Conservation (phyloP, 2,888 invertebrate species). For the Hypsopygia costalis region DNA sequence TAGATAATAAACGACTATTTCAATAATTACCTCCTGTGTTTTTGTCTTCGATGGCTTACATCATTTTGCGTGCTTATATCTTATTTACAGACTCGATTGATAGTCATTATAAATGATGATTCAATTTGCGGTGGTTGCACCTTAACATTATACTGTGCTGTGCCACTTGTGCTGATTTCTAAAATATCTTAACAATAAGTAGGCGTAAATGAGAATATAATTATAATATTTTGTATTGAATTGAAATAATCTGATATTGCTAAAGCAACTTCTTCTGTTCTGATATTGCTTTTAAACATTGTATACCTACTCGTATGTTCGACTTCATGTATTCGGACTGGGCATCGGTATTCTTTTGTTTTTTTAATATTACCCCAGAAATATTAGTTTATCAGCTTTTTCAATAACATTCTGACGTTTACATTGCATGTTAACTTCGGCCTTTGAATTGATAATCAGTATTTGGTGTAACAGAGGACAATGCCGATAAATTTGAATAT, state of each 20-base stretch:
- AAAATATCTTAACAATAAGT: conserved; percentile 3
- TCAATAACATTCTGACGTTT: neutral
- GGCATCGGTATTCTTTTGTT: too few species aligned
- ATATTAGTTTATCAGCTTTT: too few species aligned
- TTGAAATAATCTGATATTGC: too few species aligned
- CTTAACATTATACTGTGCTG: conserved; percentile 11
- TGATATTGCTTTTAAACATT: too few species aligned
- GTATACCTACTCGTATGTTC: too few species aligned
- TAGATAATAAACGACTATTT: conserved; percentile 27
- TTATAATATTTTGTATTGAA: neutral
- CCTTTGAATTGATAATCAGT: neutral
- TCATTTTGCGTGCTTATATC: conserved; percentile 31
- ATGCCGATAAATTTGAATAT: conserved; percentile 15
- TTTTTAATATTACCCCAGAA: too few species aligned
- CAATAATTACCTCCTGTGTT: conserved; percentile 40
- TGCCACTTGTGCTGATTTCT: conserved; percentile 17
- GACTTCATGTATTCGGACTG: too few species aligned
- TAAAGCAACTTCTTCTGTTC: too few species aligned
- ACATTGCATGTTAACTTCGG: neutral
- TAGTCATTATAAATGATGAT: conserved; percentile 17
- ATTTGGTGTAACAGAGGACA: conserved; percentile 2
- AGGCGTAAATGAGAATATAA: neutral
- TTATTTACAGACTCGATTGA: conserved; percentile 11
- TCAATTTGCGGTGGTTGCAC: conserved; percentile 24
- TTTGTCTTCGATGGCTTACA: conserved; percentile 36